Conservation (phyloP, 2,113 vertebrate genomes). For the Callipepla squamata region DNA sequence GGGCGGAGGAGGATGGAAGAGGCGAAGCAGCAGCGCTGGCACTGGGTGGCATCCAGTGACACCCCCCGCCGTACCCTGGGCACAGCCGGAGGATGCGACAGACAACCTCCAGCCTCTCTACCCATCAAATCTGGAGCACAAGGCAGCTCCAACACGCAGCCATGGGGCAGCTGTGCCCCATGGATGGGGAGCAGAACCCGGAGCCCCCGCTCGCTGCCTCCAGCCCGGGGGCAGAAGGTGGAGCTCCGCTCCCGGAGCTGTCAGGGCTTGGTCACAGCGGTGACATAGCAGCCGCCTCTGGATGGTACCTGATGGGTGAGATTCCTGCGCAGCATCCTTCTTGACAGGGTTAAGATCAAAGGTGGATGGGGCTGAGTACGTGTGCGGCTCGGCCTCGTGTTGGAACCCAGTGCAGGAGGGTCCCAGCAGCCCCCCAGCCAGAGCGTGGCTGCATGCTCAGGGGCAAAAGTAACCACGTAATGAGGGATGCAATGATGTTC, state of each 20-base stretch:
- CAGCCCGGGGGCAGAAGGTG: constrained; percentile 22
- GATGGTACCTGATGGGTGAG: constrained; percentile 21
- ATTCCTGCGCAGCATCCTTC: constrained; percentile 49
- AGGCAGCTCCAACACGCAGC: background rate
- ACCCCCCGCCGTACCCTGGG: background rate
- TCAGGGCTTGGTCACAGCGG: constrained; percentile 18
- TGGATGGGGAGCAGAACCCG: background rate
- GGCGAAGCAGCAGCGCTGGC: background rate
- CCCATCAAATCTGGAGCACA: accelerated
- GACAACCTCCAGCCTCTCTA: background rate
- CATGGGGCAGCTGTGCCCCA: background rate
- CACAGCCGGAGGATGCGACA: background rate
- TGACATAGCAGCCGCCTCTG: background rate
- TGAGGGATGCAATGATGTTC: accelerated
- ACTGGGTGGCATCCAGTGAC: background rate
- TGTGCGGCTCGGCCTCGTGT: accelerated
- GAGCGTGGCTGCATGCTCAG: accelerated
- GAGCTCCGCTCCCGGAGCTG: background rate
- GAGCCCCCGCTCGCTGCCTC: background rate
- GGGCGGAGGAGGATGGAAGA: background rate
- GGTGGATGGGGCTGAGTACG: background rate
- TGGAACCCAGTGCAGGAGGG: accelerated
- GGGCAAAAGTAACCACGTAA: accelerated
- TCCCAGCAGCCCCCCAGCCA: background rate
- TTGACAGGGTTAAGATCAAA: constrained; percentile 31